Conservation (phyloP, 2,888 invertebrate genomes). For the Elmis aenea region DNA sequence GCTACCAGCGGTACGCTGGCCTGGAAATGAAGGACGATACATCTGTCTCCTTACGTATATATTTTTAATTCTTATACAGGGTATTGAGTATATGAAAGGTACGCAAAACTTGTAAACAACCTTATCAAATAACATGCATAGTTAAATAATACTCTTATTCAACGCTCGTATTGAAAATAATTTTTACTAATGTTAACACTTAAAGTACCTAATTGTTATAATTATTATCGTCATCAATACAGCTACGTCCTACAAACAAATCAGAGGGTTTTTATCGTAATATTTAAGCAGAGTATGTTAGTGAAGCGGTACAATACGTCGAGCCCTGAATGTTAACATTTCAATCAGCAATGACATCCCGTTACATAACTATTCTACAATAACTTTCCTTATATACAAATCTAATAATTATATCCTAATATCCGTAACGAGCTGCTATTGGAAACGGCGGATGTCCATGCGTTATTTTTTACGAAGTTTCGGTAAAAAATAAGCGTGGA, state of each 20-base stretch:
- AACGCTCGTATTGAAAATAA: constrained; percentile 39
- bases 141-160: constrained; percentile 30
- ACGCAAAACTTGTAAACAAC: constrained; percentile 30
- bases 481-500: constrained; percentile 14
- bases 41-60: too few relatives aligned
- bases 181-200: constrained; percentile 33
- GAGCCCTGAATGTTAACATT: neutral
- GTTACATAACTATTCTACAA: constrained; percentile 12
- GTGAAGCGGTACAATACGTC: neutral
- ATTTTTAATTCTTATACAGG: constrained; percentile 9
- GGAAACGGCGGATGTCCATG: constrained; percentile 5
- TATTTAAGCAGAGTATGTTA: constrained; percentile 11
- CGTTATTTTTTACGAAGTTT: constrained; percentile 2
- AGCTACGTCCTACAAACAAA: constrained; percentile 18
- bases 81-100: constrained; percentile 27
- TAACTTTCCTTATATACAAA: constrained; percentile 41
- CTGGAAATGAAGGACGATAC: too few relatives aligned
- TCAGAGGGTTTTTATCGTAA: constrained; percentile 35
- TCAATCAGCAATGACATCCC: constrained; percentile 4
- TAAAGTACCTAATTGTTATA: constrained; percentile 29
- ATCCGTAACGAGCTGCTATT: constrained; percentile 19
- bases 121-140: constrained; percentile 38
- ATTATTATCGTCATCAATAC: constrained; percentile 14
- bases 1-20: too few relatives aligned
- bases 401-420: constrained; percentile 15